Evolutionary conservation across 2,888 invertebrate genomes (phyloP).

Genomic region (Pachycephus smyrnensis): DNA sequence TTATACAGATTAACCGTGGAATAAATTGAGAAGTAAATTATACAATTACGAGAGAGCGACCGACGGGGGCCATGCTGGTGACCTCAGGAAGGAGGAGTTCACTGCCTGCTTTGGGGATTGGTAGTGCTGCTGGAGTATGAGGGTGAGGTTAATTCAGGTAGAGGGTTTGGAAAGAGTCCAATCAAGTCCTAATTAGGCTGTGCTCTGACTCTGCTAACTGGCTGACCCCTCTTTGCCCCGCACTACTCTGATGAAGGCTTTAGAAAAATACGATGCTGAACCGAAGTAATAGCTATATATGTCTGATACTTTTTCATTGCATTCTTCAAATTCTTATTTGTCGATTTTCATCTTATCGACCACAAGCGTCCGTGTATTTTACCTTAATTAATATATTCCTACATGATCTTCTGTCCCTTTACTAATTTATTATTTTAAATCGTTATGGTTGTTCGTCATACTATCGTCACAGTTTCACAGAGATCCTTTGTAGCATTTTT

Average conservation of each 20-base stretch:
- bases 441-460: not conserved
- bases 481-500: not conserved
- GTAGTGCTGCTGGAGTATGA: conserved; percentile 12
- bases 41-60: conserved; percentile 44
- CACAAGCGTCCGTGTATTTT: not conserved
- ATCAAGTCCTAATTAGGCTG: conserved; percentile 61
- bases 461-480: not conserved
- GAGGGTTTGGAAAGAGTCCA: conserved; percentile 34
- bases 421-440: not conserved
- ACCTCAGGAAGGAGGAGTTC: conserved; percentile 13
- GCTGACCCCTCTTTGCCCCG: conserved; percentile 7
- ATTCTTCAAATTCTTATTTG: not conserved
- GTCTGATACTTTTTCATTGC: not conserved
- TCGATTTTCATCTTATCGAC: not conserved
- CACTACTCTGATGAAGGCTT: not conserved
- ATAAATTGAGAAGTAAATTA: conserved; percentile 52
- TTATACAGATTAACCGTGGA: conserved; percentile 51
- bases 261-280: not conserved
- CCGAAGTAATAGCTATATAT: not conserved
- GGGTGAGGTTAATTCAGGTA: conserved; percentile 18
- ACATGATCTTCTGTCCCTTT: not conserved
- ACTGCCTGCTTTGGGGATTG: not conserved
- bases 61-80: conserved; percentile 23
- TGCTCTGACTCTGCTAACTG: conserved; percentile 36
- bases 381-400: not conserved